A percentile compares a stretch with the other conserved stretches of the same genome.
These are phyloP conservation scores for Rhabdomys pumilio DNA, from an alignment of 2,797 vertebrate species.

Conservation along the genomic window DNA sequence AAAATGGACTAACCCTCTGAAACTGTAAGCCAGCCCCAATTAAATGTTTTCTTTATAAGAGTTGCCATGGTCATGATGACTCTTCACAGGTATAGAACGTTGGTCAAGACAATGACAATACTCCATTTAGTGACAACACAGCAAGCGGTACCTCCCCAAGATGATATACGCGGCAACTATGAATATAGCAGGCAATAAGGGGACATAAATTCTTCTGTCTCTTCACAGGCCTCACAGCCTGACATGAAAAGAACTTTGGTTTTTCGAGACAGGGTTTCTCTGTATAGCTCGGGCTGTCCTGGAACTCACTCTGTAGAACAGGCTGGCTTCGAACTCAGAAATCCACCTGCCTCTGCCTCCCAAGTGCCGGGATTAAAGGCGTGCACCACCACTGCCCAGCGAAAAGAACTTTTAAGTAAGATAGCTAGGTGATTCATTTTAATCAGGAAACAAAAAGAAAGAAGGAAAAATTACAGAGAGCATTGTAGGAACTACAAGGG, in stretches of 20 bases:
- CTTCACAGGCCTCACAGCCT: not conserved
- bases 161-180: conserved; percentile 25
- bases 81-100: not conserved
- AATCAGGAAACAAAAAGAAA: conserved; percentile 47
- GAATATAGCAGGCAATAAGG: not conserved
- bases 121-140: conserved; percentile 30
- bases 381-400: too few relatives aligned
- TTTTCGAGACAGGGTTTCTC: too few relatives aligned
- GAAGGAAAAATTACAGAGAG: not conserved
- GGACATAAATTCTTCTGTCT: not conserved
- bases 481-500: not conserved
- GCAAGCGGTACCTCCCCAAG: not conserved
- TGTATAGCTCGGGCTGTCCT: too few relatives aligned
- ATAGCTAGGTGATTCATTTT: not conserved
- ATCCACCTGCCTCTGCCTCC: too few relatives aligned
- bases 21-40: not conserved
- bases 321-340: too few relatives aligned
- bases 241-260: not conserved
- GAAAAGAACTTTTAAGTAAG: conserved; percentile 40
- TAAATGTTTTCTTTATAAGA: not conserved
- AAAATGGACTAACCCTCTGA: not conserved
- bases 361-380: too few relatives aligned
- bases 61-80: not conserved
- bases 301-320: too few relatives aligned
- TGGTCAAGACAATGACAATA: not conserved